Conservation (phyloP, 2,113 vertebrate species). For the Myiozetetes cayanensis region DNA sequence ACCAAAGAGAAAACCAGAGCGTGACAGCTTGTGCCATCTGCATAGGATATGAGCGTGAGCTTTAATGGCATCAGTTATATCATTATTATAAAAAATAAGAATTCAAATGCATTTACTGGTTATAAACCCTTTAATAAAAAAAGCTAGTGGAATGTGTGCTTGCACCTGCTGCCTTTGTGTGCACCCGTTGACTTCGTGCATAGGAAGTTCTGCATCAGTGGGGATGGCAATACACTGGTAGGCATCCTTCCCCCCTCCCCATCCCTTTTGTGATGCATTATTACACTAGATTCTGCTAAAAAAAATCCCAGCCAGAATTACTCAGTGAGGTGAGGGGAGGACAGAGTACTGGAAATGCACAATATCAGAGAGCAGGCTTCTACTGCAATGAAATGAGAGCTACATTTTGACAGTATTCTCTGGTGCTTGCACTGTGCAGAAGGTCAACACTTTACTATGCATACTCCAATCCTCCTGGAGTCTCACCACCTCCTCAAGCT, state of each 20-base stretch:
- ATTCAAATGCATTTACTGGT: conserved; percentile 44
- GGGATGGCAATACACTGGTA: background rate
- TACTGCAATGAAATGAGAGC: background rate
- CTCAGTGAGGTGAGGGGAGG: background rate
- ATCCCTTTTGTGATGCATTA: background rate
- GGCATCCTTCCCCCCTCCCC: background rate
- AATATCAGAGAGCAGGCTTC: background rate
- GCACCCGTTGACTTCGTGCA: conserved; percentile 27
- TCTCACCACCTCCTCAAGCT: background rate
- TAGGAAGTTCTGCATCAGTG: background rate
- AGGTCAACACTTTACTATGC: background rate
- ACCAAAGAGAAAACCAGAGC: conserved; percentile 8
- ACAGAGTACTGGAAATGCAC: conserved; percentile 11
- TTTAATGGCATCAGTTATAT: conserved; percentile 44
- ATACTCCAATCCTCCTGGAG: background rate
- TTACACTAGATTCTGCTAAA: background rate
- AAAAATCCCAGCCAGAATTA: background rate
- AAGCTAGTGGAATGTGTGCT: background rate
- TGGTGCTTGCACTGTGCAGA: background rate
- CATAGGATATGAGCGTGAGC: conserved; percentile 6
- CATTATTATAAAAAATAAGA: conserved; percentile 27
- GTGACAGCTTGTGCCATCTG: conserved; percentile 65
- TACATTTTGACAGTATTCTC: background rate
- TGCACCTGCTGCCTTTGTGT: conserved; percentile 57
- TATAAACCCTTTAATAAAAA: conserved; percentile 32